Evolutionary conservation across 2,113 vertebrate species (phyloP), one percentile per base, ranked within the genome.

Genomic region (Anolis carolinensis): DNA sequence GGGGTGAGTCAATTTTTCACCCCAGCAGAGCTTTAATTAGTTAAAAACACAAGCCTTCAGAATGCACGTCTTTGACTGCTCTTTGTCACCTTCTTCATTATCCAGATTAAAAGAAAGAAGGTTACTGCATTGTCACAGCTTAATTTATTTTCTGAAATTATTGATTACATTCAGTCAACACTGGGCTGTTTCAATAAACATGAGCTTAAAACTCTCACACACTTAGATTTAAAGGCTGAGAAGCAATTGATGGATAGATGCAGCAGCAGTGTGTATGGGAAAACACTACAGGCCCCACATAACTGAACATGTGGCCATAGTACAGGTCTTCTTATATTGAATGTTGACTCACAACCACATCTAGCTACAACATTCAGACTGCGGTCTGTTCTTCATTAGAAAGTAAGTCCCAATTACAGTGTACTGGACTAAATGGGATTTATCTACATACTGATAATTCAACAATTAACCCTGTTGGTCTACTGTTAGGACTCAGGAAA

Each of bases 11-110:
- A 4, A 74, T 68, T 82, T n/a, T 62, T 73, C 55, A 7, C 68
- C 48, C 10, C 50, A 71, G 14, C 44, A 91, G 34, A 65, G 30
- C 10, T 86, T 10, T 88, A 86, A n/a, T 87, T 92, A 87, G 36
- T 71, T 30, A 90, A 88, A 86, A 63, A 34, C 34, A n/a, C 82
- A 72, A 89, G 52, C 70, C 72, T 85, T 84, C 68, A 84, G 62
- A 86, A 90, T 20, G 23, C 4, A 63, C 27, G 6, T 79, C 73
- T 82, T 83, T 87, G 67, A 34, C 48, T 74, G 67, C 39, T 83
- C 75, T 86, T 89, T 76, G 75, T 67, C 88, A 48, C 79, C 70
- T 39, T 91, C 81, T 89, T 91, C 89, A 32, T 84, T 32, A 79
- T 85, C 90, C 76, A 76, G 7, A 3, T 20, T 89, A 44, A 39